Conservation (phyloP, 2,113 vertebrate genomes). For the Panurus biarmicus region DNA sequence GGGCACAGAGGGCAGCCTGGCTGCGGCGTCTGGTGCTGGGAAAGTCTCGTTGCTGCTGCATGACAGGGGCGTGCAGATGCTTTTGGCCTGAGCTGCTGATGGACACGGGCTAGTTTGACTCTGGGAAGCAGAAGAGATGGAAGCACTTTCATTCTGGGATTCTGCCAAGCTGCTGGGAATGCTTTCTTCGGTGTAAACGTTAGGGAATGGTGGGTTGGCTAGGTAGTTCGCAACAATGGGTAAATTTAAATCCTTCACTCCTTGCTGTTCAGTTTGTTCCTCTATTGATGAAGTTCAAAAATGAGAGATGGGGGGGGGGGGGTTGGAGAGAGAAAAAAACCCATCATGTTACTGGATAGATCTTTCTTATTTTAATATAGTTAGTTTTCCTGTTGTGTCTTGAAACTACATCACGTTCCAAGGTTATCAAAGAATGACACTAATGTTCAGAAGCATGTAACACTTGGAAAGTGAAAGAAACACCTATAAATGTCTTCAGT, state of each 20-base stretch:
- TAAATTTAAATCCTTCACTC: slow-evolving; percentile 68
- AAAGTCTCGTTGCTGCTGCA: neutral
- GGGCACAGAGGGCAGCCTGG: neutral
- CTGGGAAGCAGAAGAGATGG: slow-evolving; percentile 47
- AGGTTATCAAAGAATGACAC: neutral
- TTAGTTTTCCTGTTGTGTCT: neutral
- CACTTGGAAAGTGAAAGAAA: neutral
- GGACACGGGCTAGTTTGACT: neutral
- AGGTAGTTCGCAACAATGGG: slow-evolving; percentile 75
- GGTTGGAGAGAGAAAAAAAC: neutral
- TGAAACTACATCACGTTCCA: neutral
- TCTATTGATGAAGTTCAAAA: slow-evolving; percentile 54
- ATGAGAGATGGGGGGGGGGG: neutral
- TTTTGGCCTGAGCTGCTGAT: neutral
- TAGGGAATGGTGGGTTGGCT: slow-evolving; percentile 71
- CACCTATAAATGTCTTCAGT: neutral
- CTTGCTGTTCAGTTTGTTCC: slow-evolving; percentile 75
- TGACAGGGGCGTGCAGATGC: neutral
- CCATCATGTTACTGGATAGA: neutral
- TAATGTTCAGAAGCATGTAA: neutral
- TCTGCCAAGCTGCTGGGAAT: slow-evolving; percentile 32
- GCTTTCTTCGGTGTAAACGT: slow-evolving; percentile 53
- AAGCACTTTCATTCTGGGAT: slow-evolving; percentile 62
- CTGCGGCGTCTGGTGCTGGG: rapidly evolving
- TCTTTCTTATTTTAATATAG: neutral